Base-by-base conservation (phyloP, 2,888 invertebrate species). In the Entomobrya multifasciata region DNA sequence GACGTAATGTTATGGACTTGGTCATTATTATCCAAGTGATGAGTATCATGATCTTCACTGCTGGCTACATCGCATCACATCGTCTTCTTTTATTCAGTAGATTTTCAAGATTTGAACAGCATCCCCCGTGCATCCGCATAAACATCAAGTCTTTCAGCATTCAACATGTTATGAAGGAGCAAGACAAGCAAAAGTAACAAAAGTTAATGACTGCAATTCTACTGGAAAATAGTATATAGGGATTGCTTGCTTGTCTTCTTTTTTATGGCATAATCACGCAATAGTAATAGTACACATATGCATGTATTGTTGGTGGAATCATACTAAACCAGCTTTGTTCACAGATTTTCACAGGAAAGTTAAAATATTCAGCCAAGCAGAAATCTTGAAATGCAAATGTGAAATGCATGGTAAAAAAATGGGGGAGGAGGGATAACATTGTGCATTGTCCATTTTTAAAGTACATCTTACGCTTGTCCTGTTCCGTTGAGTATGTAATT, bases 131-230 rank as follows among this genome's bases (percentile, higher is more conserved):
- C n/a, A n/a, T n/a, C n/a, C n/a, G n/a, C n/a, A n/a, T n/a, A n/a
- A n/a, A n/a, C n/a, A n/a, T n/a, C n/a, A n/a, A n/a, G n/a, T n/a
- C n/a, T n/a, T n/a, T n/a, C n/a, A n/a, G n/a, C n/a, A n/a, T n/a
- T n/a, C n/a, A n/a, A n/a, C n/a, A n/a, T n/a, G n/a, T n/a, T n/a
- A n/a, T n/a, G n/a, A n/a, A n/a, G n/a, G n/a, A n/a, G n/a, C n/a
- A n/a, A n/a, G n/a, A n/a, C n/a, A n/a, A n/a, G n/a, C n/a, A n/a
- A 6, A 41, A 41, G 41, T 1, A 36, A 36, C 36, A 67, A n/a
- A 67, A 67, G 41, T 67, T 67, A 67, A 67, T 67, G 67, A 67
- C 67, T 41, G 67, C 67, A 41, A 67, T 67, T 67, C 25, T 36
- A 41, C 41, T 41, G 67, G 44, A 67, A 67, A 41, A 67, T 41